Evolutionary conservation across 1,140 invertebrate genomes (phyloP).

Genomic region (Drosophila leontia): DNA sequence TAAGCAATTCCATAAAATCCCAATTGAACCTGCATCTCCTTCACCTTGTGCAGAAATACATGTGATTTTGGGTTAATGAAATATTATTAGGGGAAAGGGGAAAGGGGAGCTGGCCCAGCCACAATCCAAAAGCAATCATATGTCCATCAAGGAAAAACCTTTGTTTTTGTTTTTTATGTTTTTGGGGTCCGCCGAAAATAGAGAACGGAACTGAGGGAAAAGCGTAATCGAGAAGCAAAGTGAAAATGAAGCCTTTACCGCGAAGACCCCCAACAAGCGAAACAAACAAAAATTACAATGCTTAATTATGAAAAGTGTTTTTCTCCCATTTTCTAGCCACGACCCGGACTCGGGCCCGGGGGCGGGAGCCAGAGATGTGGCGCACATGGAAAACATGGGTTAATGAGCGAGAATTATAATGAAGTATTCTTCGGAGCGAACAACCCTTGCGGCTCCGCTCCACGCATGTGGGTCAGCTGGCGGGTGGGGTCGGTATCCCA

Average conservation of each 20-base stretch:
- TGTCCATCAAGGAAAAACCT: conserved; percentile 53
- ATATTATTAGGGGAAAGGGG: conserved; percentile 51
- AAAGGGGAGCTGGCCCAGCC: neutral
- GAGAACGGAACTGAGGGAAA: neutral
- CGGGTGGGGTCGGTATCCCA: neutral
- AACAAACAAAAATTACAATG: conserved; percentile 77
- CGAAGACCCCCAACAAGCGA: conserved; percentile 16
- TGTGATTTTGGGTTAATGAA: conserved; percentile 54
- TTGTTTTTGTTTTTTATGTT: conserved; percentile 15
- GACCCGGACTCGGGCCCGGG: conserved; percentile 9
- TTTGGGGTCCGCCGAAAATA: conserved; percentile 28
- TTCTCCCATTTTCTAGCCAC: conserved; percentile 36
- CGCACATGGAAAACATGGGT: conserved; percentile 60
- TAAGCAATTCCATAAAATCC: conserved; percentile 18
- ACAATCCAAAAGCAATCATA: conserved; percentile 58
- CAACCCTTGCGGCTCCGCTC: conserved; percentile 48
- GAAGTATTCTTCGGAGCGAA: conserved; percentile 59
- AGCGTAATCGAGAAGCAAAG: conserved; percentile 39
- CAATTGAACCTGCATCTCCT: conserved; percentile 31
- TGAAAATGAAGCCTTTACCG: conserved; percentile 42
- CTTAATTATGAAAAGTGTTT: conserved; percentile 82
- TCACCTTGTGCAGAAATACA: neutral
- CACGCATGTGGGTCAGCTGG: conserved; percentile 64
- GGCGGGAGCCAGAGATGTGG: conserved; percentile 46
- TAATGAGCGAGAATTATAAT: conserved; percentile 79